phyloP scores from a whole-genome alignment of 92 coral and sea anemone species.

The Bergia sp. region DNA sequence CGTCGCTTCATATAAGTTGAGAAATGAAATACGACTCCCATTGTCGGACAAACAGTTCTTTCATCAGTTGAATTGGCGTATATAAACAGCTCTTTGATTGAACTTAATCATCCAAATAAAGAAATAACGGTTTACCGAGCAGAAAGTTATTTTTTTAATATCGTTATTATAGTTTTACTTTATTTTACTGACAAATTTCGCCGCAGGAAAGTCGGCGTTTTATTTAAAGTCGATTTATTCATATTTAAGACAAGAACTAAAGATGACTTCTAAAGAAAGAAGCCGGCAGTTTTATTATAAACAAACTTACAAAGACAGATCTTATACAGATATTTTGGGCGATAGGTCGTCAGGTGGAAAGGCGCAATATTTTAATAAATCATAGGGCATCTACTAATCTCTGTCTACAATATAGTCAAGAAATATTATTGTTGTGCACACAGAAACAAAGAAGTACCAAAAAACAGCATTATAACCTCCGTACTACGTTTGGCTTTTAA shows the following conservation, averaged over 20 bases:
- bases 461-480: background rate
- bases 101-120: constrained; percentile 28
- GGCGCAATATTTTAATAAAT: constrained; percentile 37
- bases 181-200: constrained; percentile 14
- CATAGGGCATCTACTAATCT: constrained; percentile 25
- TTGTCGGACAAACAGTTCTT: constrained; percentile 45
- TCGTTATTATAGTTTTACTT: constrained; percentile 16
- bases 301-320: constrained; percentile 28
- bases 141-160: constrained; percentile 30
- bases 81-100: constrained; percentile 37
- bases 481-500: background rate
- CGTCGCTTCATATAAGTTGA: constrained; percentile 14
- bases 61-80: constrained; percentile 7
- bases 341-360: constrained; percentile 19
- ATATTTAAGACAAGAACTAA: constrained; percentile 19
- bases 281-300: constrained; percentile 34
- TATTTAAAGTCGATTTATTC: constrained; percentile 25
- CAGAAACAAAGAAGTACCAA: constrained; percentile 25
- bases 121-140: constrained; percentile 42
- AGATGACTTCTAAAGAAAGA: constrained; percentile 37
- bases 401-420: background rate
- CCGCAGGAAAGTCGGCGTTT: constrained; percentile 42
- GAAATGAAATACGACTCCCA: constrained; percentile 16
- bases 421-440: constrained; percentile 31
- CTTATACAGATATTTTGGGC: constrained; percentile 34